These are phyloP conservation scores for Botrylloides violaceus DNA, from an alignment of 23 tunicate species.

Conservation along the genomic window DNA sequence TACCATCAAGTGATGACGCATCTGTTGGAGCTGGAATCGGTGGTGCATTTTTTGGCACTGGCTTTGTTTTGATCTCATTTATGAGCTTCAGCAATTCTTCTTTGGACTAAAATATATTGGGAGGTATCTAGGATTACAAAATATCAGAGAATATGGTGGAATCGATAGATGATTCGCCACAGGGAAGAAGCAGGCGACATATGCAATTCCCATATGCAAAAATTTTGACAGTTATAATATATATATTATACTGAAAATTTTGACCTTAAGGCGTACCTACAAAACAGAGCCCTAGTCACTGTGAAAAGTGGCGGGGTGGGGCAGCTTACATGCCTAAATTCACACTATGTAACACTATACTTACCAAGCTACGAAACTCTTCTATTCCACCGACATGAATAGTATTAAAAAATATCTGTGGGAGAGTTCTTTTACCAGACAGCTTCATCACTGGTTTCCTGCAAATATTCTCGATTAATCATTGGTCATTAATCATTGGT, in stretches of 20 bases:
- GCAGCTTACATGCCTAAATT: background rate
- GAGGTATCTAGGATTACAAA: too few species aligned
- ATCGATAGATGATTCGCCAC: too few species aligned
- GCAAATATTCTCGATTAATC: background rate
- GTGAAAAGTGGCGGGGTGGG: background rate
- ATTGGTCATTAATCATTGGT: too few species aligned
- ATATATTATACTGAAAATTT: background rate
- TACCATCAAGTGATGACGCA: background rate
- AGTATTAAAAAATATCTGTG: constrained; percentile 84
- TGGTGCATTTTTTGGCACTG: constrained; percentile 39
- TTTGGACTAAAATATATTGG: constrained; percentile 20
- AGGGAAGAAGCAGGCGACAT: too few species aligned
- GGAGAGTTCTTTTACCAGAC: constrained; percentile 44
- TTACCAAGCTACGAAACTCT: constrained; percentile 55
- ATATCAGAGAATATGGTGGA: too few species aligned
- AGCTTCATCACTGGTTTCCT: constrained; percentile 35
- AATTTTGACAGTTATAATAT: too few species aligned
- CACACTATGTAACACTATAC: background rate
- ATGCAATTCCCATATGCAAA: too few species aligned
- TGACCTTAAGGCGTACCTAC: too few species aligned
- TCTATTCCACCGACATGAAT: constrained; percentile 80
- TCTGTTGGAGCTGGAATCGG: constrained; percentile 17
- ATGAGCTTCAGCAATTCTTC: constrained; percentile 36
- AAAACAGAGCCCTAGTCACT: background rate
- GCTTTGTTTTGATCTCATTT: constrained; percentile 22